Conservation (phyloP, 2,797 vertebrate species). For the Artibeus jamaicensis region DNA sequence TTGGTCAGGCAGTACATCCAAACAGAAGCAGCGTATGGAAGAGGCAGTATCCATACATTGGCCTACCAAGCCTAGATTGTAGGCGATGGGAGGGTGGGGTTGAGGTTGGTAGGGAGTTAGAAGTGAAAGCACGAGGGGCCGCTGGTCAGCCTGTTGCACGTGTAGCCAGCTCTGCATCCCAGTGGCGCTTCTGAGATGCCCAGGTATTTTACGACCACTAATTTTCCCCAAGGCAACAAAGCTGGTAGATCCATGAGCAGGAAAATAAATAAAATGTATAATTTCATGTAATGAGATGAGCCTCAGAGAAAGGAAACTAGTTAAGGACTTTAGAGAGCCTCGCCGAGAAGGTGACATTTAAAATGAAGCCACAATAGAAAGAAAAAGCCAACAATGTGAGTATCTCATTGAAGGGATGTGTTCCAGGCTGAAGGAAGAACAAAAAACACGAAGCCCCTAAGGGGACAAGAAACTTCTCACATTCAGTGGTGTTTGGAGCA, state of each 20-base stretch:
- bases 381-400: background rate
- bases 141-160: background rate
- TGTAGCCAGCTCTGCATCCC: background rate
- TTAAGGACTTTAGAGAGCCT: background rate
- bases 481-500: background rate
- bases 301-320: background rate
- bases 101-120: no score
- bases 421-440: background rate
- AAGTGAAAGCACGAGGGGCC: background rate
- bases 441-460: background rate
- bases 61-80: background rate
- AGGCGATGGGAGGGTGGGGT: background rate
- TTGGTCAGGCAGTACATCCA: background rate
- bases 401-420: background rate
- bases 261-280: background rate
- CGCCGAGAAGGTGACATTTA: background rate
- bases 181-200: background rate
- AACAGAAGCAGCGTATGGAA: background rate
- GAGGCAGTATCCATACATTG: background rate
- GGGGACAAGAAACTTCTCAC: background rate
- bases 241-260: background rate
- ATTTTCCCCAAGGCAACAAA: background rate
- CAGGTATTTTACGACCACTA: background rate
- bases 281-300: background rate
- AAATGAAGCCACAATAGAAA: background rate